phyloP scores from a whole-genome alignment of 2,888 invertebrate species.

The Chrysomela aeneicollis region DNA sequence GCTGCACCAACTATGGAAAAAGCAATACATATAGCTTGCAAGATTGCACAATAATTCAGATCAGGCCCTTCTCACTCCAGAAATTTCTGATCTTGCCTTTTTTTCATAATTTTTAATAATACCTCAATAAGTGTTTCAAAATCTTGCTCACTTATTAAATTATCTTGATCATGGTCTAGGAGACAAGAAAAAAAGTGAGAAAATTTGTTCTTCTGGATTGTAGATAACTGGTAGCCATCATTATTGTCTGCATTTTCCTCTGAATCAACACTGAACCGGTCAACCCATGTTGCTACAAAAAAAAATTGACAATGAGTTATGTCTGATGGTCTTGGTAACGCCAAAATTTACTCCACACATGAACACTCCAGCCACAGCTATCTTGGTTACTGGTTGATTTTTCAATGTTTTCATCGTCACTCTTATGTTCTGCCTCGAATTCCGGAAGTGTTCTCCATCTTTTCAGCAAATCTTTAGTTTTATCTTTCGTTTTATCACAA shows the following conservation, averaged over 20 bases:
- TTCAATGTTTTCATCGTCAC: constrained; percentile 58
- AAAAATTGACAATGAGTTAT: background rate
- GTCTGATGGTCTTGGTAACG: background rate
- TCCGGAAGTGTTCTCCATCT: constrained; percentile 75
- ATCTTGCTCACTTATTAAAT: constrained; percentile 75
- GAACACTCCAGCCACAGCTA: constrained; percentile 76
- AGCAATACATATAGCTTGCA: too few relatives aligned
- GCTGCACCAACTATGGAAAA: too few relatives aligned
- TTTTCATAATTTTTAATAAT: constrained; percentile 35
- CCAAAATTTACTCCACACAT: constrained; percentile 74
- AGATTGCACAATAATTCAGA: too few relatives aligned
- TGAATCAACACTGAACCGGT: constrained; percentile 74
- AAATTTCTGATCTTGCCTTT: background rate
- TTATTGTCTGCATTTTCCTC: constrained; percentile 64
- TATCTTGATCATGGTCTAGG: constrained; percentile 76
- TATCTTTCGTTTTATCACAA: constrained; percentile 78
- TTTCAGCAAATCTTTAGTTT: constrained; percentile 76
- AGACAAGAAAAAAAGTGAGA: constrained; percentile 75
- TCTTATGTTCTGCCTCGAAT: constrained; percentile 60
- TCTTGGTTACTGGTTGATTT: constrained; percentile 60
- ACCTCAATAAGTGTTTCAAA: constrained; percentile 75
- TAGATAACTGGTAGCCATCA: constrained; percentile 67
- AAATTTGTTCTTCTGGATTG: constrained; percentile 74
- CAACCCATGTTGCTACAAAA: constrained; percentile 77
- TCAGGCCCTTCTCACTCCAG: too few relatives aligned